phyloP scores from a whole-genome alignment of 2,797 vertebrate species.

The Knipowitschia caucasica region DNA sequence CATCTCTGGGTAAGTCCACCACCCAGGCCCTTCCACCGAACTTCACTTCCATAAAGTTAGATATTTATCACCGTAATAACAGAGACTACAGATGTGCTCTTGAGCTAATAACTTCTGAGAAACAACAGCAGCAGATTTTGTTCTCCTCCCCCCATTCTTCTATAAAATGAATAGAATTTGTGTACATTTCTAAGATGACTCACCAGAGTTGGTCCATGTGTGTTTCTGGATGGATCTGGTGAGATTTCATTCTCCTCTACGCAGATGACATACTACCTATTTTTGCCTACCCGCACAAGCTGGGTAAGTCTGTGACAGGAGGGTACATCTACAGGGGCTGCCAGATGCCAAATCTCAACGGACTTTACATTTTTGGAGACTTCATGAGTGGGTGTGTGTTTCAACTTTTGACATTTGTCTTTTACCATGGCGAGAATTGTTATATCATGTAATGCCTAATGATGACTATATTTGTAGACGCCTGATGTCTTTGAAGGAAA shows the following conservation, averaged over 20 bases:
- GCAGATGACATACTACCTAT: slow-evolving; percentile 82
- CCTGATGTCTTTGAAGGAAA: slow-evolving; percentile 81
- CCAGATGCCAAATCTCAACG: slow-evolving; percentile 83
- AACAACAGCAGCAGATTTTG: neutral
- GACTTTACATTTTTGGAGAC: slow-evolving; percentile 83
- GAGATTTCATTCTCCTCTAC: slow-evolving; percentile 6
- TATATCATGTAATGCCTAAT: neutral
- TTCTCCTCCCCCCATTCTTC: no score
- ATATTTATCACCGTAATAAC: neutral
- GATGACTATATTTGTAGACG: slow-evolving; percentile 56
- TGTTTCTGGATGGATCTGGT: neutral
- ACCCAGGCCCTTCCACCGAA: neutral
- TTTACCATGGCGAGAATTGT: neutral
- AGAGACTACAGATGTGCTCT: neutral
- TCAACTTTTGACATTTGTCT: neutral
- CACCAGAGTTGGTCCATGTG: no score
- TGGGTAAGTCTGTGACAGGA: slow-evolving; percentile 83
- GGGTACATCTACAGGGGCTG: slow-evolving; percentile 85
- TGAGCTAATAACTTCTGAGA: neutral
- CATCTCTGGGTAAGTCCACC: slow-evolving; percentile 73
- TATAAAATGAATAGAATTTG: no score
- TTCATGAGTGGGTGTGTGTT: slow-evolving; percentile 83
- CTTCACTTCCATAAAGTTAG: neutral
- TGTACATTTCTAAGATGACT: neutral
- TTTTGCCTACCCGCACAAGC: slow-evolving; percentile 81